Evolutionary conservation across 2,113 vertebrate species (phyloP).

Genomic region (Meles meles): DNA sequence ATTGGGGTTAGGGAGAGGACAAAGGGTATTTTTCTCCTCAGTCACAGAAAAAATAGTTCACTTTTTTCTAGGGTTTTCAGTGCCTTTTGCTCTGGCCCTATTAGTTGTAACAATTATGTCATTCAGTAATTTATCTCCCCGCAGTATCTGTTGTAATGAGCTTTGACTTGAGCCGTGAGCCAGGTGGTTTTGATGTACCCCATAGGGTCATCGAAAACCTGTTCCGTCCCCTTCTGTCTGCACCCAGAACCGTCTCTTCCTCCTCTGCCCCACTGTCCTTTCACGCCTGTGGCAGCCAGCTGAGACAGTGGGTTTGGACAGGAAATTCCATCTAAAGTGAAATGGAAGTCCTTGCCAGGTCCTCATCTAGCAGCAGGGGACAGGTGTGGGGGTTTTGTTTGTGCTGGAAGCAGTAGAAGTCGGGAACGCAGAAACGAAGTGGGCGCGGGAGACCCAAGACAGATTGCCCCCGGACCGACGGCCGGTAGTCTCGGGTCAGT

Average conservation of each 20-base stretch:
- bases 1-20: neutral
- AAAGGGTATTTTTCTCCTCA: neutral
- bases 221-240: neutral
- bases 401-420: neutral
- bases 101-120: neutral
- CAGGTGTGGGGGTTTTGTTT: neutral
- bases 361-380: neutral
- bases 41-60: neutral
- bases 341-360: neutral
- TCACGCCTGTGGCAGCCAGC: neutral
- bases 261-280: neutral
- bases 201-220: neutral
- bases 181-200: neutral
- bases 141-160: neutral
- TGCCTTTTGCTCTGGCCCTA: neutral
- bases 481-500: neutral
- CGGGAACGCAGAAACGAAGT: neutral
- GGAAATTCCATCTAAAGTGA: neutral
- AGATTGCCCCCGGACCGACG: no score
- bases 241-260: neutral
- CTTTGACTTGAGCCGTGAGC: neutral
- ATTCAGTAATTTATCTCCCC: neutral
- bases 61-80: neutral
- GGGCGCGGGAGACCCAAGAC: neutral
- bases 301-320: neutral